These are phyloP conservation scores for Encarsia formosa DNA, from an alignment of 2,888 invertebrate genomes.

Conservation along the genomic window DNA sequence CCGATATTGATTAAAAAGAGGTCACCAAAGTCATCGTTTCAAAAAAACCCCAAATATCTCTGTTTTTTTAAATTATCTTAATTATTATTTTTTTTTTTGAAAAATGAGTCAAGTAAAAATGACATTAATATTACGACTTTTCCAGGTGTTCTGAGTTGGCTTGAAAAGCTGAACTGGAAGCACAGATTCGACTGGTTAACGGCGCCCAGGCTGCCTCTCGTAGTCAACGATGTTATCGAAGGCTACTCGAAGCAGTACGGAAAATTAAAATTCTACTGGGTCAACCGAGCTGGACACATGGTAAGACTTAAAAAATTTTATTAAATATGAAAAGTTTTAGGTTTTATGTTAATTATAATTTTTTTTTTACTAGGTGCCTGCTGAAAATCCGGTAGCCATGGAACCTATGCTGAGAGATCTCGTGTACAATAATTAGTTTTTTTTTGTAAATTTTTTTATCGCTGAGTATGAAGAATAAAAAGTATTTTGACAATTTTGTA, in stretches of 20 bases:
- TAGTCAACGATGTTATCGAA: conserved; percentile 61
- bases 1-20: too few relatives aligned
- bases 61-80: background rate
- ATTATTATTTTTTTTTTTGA: background rate
- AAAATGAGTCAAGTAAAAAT: background rate
- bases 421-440: background rate
- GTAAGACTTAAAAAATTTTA: conserved; percentile 46
- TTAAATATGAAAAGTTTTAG: background rate
- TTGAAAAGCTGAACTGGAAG: conserved; percentile 66
- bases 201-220: conserved; percentile 57
- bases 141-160: conserved; percentile 64
- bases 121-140: background rate
- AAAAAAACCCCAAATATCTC: background rate
- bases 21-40: too few relatives aligned
- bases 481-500: too few relatives aligned
- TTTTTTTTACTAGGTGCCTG: conserved; percentile 1
- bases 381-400: conserved; percentile 10
- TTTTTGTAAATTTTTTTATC: too few relatives aligned
- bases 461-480: too few relatives aligned
- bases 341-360: background rate
- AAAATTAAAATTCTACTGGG: conserved; percentile 73
- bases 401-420: conserved; percentile 1
- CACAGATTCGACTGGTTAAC: conserved; percentile 58
- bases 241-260: conserved; percentile 68
- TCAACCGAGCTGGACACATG: conserved; percentile 76